phyloP scores from a whole-genome alignment of 2,888 invertebrate species.

The Leucoptera coffeella region DNA sequence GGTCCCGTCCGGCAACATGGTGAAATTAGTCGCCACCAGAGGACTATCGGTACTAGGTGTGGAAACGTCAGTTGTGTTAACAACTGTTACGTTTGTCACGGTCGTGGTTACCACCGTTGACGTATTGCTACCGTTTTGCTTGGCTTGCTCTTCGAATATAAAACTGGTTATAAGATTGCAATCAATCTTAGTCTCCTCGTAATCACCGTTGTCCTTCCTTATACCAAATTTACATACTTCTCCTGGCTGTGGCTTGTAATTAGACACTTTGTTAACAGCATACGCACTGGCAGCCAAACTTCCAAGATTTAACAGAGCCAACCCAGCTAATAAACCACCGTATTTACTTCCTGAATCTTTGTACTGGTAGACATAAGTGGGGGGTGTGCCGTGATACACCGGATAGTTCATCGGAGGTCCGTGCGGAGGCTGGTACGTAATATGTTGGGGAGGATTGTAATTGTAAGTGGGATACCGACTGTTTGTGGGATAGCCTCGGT shows the following conservation, averaged over 20 bases:
- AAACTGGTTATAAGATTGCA: slow-evolving; percentile 34
- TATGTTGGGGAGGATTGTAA: slow-evolving; percentile 30
- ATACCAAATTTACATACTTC: slow-evolving; percentile 35
- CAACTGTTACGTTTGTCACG: slow-evolving; percentile 27
- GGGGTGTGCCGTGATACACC: slow-evolving; percentile 28
- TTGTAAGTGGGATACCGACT: slow-evolving; percentile 16
- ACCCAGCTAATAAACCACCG: slow-evolving; percentile 28
- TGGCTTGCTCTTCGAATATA: slow-evolving; percentile 18
- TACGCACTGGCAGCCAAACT: slow-evolving; percentile 20
- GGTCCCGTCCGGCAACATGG: slow-evolving; percentile 28
- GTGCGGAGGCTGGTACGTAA: slow-evolving; percentile 19
- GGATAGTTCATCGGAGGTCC: slow-evolving; percentile 24
- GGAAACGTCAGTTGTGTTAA: slow-evolving; percentile 15
- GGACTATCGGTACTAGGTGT: slow-evolving; percentile 9
- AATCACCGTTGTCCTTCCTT: slow-evolving; percentile 31
- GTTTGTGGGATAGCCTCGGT: slow-evolving; percentile 6
- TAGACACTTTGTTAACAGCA: slow-evolving; percentile 6
- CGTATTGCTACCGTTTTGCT: slow-evolving; percentile 11
- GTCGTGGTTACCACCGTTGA: slow-evolving; percentile 18
- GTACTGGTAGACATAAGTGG: slow-evolving; percentile 33
- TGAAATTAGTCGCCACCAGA: slow-evolving; percentile 10
- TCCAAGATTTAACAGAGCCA: slow-evolving; percentile 34
- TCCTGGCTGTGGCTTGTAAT: slow-evolving; percentile 21
- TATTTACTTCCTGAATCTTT: slow-evolving; percentile 38
- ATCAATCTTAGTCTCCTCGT: slow-evolving; percentile 35